A percentile compares a stretch with the other conserved stretches of the same genome.
These are phyloP conservation scores for Philopedon plagiatum DNA, from an alignment of 2,888 invertebrate genomes.

Conservation along the genomic window DNA sequence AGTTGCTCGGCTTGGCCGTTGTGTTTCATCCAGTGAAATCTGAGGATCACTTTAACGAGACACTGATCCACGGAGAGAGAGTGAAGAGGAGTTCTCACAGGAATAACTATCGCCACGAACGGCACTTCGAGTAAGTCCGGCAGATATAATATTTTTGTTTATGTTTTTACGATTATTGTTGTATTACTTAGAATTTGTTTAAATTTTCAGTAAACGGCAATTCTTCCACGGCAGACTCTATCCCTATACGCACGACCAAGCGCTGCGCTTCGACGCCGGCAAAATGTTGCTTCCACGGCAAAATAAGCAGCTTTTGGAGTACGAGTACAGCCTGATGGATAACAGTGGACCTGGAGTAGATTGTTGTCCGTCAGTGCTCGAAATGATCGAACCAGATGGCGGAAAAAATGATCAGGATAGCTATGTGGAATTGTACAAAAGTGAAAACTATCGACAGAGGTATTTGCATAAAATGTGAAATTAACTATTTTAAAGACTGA, in stretches of 20 bases:
- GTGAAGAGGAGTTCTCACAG: conserved; percentile 57
- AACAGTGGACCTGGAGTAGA: conserved; percentile 69
- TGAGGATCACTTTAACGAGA: conserved; percentile 63
- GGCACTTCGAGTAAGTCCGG: conserved; percentile 36
- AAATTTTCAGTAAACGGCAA: conserved; percentile 20
- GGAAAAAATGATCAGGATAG: conserved; percentile 82
- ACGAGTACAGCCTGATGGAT: conserved; percentile 60
- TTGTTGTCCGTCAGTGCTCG: conserved; percentile 86
- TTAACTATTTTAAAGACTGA: no score
- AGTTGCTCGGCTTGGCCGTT: conserved; percentile 76
- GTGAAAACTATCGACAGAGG: conserved; percentile 77
- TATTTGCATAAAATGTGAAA: no score
- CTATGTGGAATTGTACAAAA: conserved; percentile 82
- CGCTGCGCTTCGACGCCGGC: conserved; percentile 60
- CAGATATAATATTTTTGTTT: no score
- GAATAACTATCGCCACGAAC: conserved; percentile 30
- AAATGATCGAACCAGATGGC: conserved; percentile 83
- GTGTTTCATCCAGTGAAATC: conserved; percentile 67
- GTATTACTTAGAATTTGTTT: not conserved
- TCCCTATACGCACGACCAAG: conserved; percentile 60
- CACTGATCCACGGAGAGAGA: conserved; percentile 59
- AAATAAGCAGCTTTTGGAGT: conserved; percentile 75
- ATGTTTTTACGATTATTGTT: no score
- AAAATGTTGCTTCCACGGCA: conserved; percentile 74
- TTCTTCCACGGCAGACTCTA: conserved; percentile 58